A percentile compares a stretch with the other conserved stretches of the same genome.
phyloP scores from a whole-genome alignment of 2,113 vertebrate species.

The Aspiorhynchus laticeps region DNA sequence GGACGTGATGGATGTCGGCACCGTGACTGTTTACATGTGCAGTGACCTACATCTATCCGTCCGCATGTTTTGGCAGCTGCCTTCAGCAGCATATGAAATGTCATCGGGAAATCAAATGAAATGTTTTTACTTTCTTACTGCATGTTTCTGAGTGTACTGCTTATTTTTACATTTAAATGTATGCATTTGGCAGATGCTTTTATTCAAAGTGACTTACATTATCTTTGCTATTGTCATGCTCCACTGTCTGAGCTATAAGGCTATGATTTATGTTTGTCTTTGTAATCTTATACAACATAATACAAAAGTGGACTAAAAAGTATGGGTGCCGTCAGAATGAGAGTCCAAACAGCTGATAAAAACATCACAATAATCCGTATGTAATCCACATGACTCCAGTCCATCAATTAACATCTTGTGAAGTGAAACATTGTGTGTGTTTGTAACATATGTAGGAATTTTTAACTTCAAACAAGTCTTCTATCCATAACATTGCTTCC shows the following conservation, averaged over 20 bases:
- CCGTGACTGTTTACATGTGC: slow-evolving; percentile 8
- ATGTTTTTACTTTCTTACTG: neutral
- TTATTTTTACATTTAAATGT: neutral
- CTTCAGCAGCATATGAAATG: neutral
- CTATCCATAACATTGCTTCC: too few relatives aligned
- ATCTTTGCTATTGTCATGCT: neutral
- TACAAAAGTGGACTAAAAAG: too few relatives aligned
- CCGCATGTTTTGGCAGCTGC: neutral
- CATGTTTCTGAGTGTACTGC: neutral
- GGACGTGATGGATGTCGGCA: neutral
- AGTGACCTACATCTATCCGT: neutral
- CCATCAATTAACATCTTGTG: neutral
- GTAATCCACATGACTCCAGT: neutral
- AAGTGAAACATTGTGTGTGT: neutral
- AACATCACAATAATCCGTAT: neutral
- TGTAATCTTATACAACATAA: neutral
- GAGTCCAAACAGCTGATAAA: neutral
- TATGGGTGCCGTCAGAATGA: neutral
- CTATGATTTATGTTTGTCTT: neutral
- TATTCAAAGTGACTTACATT: neutral
- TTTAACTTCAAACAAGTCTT: too few relatives aligned
- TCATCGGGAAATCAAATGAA: neutral
- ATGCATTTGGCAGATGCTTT: neutral
- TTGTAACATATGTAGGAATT: too few relatives aligned
- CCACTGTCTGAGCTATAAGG: neutral